Conservation (phyloP, 1,140 invertebrate genomes). For the Dendrolimus kikuchii region DNA sequence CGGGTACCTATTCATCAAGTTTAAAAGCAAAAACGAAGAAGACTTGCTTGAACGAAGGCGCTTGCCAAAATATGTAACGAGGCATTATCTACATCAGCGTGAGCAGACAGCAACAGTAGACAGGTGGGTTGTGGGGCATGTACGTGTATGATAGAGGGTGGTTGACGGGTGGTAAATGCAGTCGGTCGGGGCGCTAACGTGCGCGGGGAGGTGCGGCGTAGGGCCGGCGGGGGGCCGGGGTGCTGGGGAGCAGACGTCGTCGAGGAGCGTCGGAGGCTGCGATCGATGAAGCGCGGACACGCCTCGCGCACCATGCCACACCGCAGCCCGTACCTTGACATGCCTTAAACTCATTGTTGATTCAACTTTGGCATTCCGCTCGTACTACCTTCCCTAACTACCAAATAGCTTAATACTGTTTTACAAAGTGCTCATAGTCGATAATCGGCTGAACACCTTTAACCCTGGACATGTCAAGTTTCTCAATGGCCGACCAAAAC, state of each 20-base stretch:
- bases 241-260: constrained; percentile 55
- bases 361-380: constrained; percentile 19
- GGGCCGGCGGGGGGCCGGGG: constrained; percentile 17
- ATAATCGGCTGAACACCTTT: too few relatives aligned
- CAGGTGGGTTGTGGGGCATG: constrained; percentile 34
- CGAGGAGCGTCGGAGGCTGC: constrained; percentile 65
- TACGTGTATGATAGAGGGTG: constrained; percentile 33
- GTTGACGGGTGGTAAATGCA: constrained; percentile 63
- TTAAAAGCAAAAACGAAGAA: background rate
- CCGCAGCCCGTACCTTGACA: constrained; percentile 20
- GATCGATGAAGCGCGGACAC: constrained; percentile 70
- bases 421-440: too few relatives aligned
- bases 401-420: too few relatives aligned
- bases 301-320: constrained; percentile 55
- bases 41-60: too few relatives aligned
- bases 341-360: constrained; percentile 42
- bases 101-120: constrained; percentile 36
- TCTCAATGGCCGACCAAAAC: constrained; percentile 10
- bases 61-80: constrained; percentile 13
- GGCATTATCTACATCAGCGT: too few relatives aligned
- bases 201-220: constrained; percentile 29
- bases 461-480: background rate
- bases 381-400: too few relatives aligned
- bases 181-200: constrained; percentile 66
- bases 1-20: background rate